Conservation (phyloP, 2,797 vertebrate species). For the Danio kyathit region DNA sequence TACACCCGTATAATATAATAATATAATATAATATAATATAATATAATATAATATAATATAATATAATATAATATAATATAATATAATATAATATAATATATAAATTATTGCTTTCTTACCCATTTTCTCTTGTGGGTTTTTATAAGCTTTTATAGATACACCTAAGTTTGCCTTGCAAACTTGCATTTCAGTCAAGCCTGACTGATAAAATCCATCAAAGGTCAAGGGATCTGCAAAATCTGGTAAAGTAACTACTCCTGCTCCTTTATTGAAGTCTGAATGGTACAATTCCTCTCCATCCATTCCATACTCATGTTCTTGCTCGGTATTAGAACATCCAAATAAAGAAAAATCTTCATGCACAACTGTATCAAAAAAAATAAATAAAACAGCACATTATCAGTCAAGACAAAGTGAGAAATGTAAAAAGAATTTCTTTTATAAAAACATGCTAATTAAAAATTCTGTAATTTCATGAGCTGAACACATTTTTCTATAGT, state of each 20-base stretch:
- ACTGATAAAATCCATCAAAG: fast-evolving
- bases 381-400: no score
- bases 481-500: no score
- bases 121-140: not conserved
- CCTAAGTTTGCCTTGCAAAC: not conserved
- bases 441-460: no score
- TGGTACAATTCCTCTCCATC: fast-evolving
- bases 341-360: fast-evolving
- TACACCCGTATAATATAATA: no score
- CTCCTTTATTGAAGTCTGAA: not conserved
- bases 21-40: no score
- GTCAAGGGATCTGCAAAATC: not conserved
- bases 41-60: no score
- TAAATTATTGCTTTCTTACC: no score
- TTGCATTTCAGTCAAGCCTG: fast-evolving
- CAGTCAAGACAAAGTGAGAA: no score
- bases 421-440: no score
- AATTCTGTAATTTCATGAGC: no score
- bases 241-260: fast-evolving
- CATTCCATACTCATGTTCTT: fast-evolving
- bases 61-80: no score
- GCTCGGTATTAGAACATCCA: constrained; percentile 20
- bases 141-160: fast-evolving
- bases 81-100: no score
- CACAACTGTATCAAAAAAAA: constrained; percentile 5